Conservation (phyloP, 2,113 vertebrate genomes). For the Camelus bactrianus region DNA sequence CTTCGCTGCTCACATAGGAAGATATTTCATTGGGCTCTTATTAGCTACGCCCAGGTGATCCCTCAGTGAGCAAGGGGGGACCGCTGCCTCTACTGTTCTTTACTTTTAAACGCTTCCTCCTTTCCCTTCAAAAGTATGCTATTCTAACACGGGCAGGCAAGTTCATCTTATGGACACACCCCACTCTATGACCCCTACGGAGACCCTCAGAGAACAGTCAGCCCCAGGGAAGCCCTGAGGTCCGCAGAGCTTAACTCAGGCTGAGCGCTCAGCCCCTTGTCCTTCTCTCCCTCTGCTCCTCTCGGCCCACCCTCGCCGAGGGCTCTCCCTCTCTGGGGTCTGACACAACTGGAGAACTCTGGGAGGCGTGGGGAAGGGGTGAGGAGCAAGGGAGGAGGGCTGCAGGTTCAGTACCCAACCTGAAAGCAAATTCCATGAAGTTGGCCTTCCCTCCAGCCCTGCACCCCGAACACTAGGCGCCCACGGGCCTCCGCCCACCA, state of each 20-base stretch:
- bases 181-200: background rate
- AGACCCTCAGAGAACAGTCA: background rate
- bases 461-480: background rate
- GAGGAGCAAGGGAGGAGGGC: background rate
- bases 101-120: background rate
- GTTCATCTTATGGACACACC: background rate
- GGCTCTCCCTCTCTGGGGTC: background rate
- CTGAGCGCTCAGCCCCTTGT: accelerated
- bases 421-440: background rate
- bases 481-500: background rate
- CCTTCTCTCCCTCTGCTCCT: no score
- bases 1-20: background rate
- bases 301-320: background rate
- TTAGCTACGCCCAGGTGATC: background rate
- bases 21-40: background rate
- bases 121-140: background rate
- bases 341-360: no score
- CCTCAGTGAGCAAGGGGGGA: background rate
- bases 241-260: background rate
- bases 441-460: background rate
- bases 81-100: background rate
- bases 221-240: background rate
- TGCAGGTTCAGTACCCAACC: background rate
- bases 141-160: background rate
- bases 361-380: accelerated